Evolutionary conservation across 2,888 invertebrate species (phyloP), one percentile per base, ranked within the genome.

Genomic region (Eledona agricola): DNA sequence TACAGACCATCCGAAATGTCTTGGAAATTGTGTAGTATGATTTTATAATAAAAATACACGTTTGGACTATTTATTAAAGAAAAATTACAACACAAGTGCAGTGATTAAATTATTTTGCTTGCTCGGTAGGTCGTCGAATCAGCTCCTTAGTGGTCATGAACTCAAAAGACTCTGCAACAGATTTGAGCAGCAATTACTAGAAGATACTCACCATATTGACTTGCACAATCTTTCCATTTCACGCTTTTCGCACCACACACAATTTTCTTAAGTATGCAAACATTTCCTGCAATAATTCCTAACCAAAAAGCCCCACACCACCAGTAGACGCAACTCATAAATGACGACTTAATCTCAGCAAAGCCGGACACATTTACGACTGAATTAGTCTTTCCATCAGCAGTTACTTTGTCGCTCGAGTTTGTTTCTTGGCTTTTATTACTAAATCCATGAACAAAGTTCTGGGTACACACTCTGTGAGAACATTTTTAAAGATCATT

Each of bases 251-350:
- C 6, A 1, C 13, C 23, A 20, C 50, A 64, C 7, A 66, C 5
- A 5, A 67, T 22, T 2, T 29, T 43, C 12, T 52, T 60, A 9
- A 68, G 50, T 20, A 62, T 58, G 25, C 53, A 58, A 4, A 60
- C 11, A 42, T 66, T 66, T 16, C 67, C 67, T 10, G 64, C 4
- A 25, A 68, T 68, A 23, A 68, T 46, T 2, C 67, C 67, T 11
- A 58, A 17, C 67, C 67, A 68, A 12, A 65, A 50, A 3, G 60
- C 63, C 1, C 60, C 59, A 4, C 60, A 6, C 6, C 58, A 55
- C 65, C 65, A 67, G 17, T 54, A 57, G 2, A 60, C 13, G 23
- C 65, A 50, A 1, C 11, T 31, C 1, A 11, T 3, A 15, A 50
- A 40, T n/a, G n/a, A n/a, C n/a, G n/a, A n/a, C n/a, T n/a, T n/a